Evolutionary conservation across 2,888 invertebrate species (phyloP).

Genomic region (Leuctra nigra): DNA sequence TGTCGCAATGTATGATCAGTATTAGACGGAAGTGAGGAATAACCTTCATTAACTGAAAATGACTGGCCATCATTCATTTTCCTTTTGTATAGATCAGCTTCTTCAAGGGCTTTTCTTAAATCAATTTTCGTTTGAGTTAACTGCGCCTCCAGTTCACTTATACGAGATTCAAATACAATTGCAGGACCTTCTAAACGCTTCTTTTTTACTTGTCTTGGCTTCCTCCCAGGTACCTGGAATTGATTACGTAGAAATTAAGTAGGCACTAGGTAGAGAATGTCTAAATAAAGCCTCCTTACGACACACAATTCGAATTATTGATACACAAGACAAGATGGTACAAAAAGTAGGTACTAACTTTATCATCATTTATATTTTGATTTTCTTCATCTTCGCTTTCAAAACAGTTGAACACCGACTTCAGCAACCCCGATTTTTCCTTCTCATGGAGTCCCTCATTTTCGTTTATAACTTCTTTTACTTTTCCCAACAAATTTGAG

Average conservation of each 20-base stretch:
- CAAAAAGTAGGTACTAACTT: slow-evolving; percentile 22
- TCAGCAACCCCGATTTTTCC: slow-evolving; percentile 61
- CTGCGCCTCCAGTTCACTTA: slow-evolving; percentile 78
- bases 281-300: too few species aligned
- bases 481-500: slow-evolving; percentile 68
- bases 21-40: not conserved
- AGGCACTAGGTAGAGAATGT: too few species aligned
- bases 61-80: slow-evolving; percentile 29
- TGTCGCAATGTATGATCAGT: slow-evolving; percentile 35
- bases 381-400: slow-evolving; percentile 35
- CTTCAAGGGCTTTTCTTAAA: slow-evolving; percentile 62
- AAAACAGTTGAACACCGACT: slow-evolving; percentile 48
- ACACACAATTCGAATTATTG: too few species aligned
- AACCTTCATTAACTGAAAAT: not conserved
- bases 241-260: too few species aligned
- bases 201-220: slow-evolving; percentile 20
- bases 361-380: slow-evolving; percentile 29
- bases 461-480: slow-evolving; percentile 78
- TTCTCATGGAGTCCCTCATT: slow-evolving; percentile 75
- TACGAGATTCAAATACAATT: slow-evolving; percentile 77
- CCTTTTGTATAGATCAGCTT: slow-evolving; percentile 49
- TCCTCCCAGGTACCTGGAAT: slow-evolving; percentile 35
- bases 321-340: too few species aligned
- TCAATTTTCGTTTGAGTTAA: slow-evolving; percentile 71
- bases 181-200: slow-evolving; percentile 59